A percentile compares a stretch with the other conserved stretches of the same genome.
Evolutionary conservation across 2,888 invertebrate genomes (phyloP).

Genomic region (Pemphredon lugubris): DNA sequence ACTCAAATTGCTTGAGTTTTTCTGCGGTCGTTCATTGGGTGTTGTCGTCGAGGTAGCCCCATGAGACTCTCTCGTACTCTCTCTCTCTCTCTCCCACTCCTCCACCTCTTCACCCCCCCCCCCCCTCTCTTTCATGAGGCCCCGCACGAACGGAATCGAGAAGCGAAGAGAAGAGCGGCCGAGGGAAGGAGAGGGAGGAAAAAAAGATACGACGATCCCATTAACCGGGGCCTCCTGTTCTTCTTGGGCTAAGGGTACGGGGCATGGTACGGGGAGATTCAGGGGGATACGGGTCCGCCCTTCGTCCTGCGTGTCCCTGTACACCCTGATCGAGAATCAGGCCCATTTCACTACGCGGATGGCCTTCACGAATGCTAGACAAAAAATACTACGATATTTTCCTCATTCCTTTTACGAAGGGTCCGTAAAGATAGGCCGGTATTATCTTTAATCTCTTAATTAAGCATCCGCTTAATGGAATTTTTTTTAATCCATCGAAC

Average conservation of each 20-base stretch:
- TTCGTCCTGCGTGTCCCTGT: slow-evolving; percentile 45
- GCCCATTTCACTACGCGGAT: slow-evolving; percentile 23
- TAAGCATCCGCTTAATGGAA: no score
- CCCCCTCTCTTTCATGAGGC: no score
- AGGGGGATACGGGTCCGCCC: slow-evolving; percentile 44
- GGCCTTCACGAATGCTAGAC: slow-evolving; percentile 26
- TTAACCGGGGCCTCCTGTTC: slow-evolving; percentile 65
- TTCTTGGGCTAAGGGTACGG: slow-evolving; percentile 12
- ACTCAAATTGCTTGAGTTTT: slow-evolving; percentile 79
- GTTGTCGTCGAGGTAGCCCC: slow-evolving; percentile 75
- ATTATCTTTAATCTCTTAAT: no score
- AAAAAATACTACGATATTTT: no score
- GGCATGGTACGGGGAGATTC: slow-evolving; percentile 28
- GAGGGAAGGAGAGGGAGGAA: slow-evolving; percentile 22
- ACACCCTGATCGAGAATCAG: slow-evolving; percentile 37
- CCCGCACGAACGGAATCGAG: slow-evolving; percentile 34
- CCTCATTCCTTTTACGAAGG: no score
- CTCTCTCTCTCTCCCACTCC: slow-evolving; percentile 11
- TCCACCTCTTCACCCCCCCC: neutral
- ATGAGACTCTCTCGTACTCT: slow-evolving; percentile 39
- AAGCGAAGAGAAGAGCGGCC: slow-evolving; percentile 53
- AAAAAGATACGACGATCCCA: slow-evolving; percentile 62
- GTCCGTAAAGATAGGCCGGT: no score
- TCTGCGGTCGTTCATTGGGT: slow-evolving; percentile 78
- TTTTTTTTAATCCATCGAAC: no score